These are phyloP conservation scores for Erebia ligea DNA, from an alignment of 2,888 invertebrate genomes.

Conservation along the genomic window DNA sequence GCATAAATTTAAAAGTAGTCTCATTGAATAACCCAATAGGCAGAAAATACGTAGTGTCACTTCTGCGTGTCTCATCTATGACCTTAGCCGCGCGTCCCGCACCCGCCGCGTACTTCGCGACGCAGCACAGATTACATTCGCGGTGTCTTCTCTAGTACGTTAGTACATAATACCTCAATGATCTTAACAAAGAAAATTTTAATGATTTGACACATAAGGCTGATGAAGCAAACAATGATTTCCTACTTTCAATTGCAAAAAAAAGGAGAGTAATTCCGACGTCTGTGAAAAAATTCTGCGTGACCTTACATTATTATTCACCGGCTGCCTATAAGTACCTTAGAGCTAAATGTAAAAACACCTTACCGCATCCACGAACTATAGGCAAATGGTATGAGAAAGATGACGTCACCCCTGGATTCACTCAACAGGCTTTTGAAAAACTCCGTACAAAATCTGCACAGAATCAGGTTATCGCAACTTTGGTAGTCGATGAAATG, in stretches of 20 bases:
- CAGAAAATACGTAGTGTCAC: too few relatives aligned
- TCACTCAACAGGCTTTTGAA: slow-evolving; percentile 18
- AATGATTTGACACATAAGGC: slow-evolving; percentile 22
- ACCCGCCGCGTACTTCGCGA: too few relatives aligned
- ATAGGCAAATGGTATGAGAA: slow-evolving; percentile 23
- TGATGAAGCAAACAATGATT: slow-evolving; percentile 25
- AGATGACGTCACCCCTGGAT: slow-evolving; percentile 14
- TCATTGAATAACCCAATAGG: too few relatives aligned
- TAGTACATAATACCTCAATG: too few relatives aligned
- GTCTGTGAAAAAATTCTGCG: slow-evolving; percentile 19
- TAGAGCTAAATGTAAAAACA: slow-evolving; percentile 19
- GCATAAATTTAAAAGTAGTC: too few relatives aligned
- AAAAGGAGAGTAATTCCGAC: slow-evolving; percentile 13
- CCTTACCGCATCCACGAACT: slow-evolving; percentile 17
- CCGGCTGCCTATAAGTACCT: slow-evolving; percentile 23
- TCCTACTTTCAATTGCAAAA: slow-evolving; percentile 13
- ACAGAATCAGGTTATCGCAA: slow-evolving; percentile 7
- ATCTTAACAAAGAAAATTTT: slow-evolving; percentile 23
- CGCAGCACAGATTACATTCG: too few relatives aligned
- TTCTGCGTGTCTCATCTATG: too few relatives aligned
- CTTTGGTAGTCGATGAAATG: slow-evolving; percentile 21
- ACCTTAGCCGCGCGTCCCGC: too few relatives aligned
- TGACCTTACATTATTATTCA: slow-evolving; percentile 21
- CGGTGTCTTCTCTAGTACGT: too few relatives aligned
- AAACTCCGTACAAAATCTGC: slow-evolving; percentile 19